A percentile compares a stretch with the other conserved stretches of the same genome.
These are phyloP conservation scores for Kradibia gibbosae DNA, from an alignment of 1,140 invertebrate genomes.

Conservation along the genomic window DNA sequence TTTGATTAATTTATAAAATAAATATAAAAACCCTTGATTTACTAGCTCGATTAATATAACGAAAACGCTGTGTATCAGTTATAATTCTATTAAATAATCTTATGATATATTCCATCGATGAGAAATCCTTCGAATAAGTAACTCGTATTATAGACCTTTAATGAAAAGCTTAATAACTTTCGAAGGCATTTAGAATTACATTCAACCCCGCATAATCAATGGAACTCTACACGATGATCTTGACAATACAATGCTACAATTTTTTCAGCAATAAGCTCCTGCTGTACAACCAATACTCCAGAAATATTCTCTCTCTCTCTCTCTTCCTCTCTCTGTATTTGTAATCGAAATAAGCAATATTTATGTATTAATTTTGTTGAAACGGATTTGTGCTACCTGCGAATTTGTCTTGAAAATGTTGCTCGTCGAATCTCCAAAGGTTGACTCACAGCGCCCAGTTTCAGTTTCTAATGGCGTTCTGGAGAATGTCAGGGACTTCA, in stretches of 20 bases:
- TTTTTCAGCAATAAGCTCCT: neutral
- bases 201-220: neutral
- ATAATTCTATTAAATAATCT: too few relatives aligned
- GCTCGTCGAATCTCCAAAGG: conserved; percentile 14
- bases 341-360: neutral
- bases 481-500: neutral
- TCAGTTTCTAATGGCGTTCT: conserved; percentile 33
- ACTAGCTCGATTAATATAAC: neutral
- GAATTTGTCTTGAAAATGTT: conserved; percentile 26
- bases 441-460: neutral
- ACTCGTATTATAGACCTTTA: too few relatives aligned
- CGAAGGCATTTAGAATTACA: neutral
- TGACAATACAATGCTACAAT: neutral
- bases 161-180: neutral
- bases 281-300: neutral
- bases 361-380: neutral
- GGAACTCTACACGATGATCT: too few relatives aligned
- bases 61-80: neutral
- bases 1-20: neutral
- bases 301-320: too few relatives aligned
- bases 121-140: too few relatives aligned
- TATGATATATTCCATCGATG: too few relatives aligned
- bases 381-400: neutral
- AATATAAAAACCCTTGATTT: neutral
- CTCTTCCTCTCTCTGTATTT: too few relatives aligned